These are phyloP conservation scores for Tupaia tana DNA, from an alignment of 2,113 vertebrate genomes.

Conservation along the genomic window DNA sequence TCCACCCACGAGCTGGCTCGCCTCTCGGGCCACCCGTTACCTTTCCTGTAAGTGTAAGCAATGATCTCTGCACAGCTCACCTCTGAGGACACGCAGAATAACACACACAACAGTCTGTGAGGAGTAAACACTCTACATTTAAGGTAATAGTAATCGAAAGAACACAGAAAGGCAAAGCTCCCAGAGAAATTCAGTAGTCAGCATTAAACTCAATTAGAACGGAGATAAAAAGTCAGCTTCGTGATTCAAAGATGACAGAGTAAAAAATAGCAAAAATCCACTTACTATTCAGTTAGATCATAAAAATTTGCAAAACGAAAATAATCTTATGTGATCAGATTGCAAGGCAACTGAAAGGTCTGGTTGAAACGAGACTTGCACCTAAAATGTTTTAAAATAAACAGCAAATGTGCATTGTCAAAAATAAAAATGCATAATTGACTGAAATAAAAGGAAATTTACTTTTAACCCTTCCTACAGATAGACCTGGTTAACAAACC, in stretches of 20 bases:
- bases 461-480: slow-evolving; percentile 25
- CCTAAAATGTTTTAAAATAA: slow-evolving; percentile 51
- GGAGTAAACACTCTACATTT: background rate
- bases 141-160: slow-evolving; percentile 28
- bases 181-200: background rate
- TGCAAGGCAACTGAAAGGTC: slow-evolving; percentile 35
- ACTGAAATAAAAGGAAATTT: slow-evolving; percentile 30
- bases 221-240: slow-evolving; percentile 42
- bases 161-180: background rate
- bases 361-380: slow-evolving; percentile 48
- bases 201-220: slow-evolving; percentile 31
- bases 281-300: slow-evolving; percentile 31
- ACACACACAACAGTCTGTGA: slow-evolving; percentile 2
- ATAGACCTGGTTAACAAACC: background rate
- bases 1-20: background rate
- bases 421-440: slow-evolving; percentile 45
- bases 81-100: background rate
- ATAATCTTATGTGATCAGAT: slow-evolving; percentile 47
- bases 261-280: slow-evolving; percentile 5
- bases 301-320: slow-evolving; percentile 57
- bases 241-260: slow-evolving; percentile 27
- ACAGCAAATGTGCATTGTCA: slow-evolving; percentile 49
- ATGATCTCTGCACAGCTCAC: background rate
- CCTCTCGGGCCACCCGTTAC: background rate
- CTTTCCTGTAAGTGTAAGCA: background rate